phyloP scores from a whole-genome alignment of 1,140 invertebrate genomes.

The Zaprionus tsacasi region DNA sequence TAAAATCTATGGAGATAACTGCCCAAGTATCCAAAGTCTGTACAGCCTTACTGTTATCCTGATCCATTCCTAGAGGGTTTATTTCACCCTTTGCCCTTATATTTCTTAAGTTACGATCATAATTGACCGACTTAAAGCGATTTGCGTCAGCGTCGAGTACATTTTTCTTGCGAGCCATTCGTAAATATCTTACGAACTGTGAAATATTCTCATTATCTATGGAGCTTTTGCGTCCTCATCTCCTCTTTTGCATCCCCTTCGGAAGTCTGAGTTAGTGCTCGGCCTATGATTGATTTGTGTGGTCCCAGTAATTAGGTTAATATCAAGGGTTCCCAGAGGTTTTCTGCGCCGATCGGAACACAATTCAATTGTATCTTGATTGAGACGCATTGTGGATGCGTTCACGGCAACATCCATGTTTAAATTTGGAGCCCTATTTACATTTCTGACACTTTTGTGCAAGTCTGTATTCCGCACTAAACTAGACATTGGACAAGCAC shows the following conservation, averaged over 20 bases:
- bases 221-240: slow-evolving; percentile 86
- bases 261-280: slow-evolving; percentile 34
- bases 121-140: slow-evolving; percentile 94
- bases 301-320: not conserved
- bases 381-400: not conserved
- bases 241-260: slow-evolving; percentile 55
- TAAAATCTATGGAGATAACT: slow-evolving; percentile 77
- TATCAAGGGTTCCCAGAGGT: slow-evolving; percentile 11
- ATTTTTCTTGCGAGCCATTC: slow-evolving; percentile 94
- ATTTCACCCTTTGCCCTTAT: slow-evolving; percentile 92
- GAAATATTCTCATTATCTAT: slow-evolving; percentile 93
- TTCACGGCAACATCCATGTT: not conserved
- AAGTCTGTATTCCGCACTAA: slow-evolving; percentile 9
- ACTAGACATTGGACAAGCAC: slow-evolving; percentile 28
- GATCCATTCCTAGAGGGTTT: slow-evolving; percentile 89
- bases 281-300: not conserved
- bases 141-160: slow-evolving; percentile 90
- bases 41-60: slow-evolving; percentile 89
- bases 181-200: slow-evolving; percentile 92
- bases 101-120: slow-evolving; percentile 92
- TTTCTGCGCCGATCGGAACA: slow-evolving; percentile 21
- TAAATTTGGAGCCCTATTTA: not conserved
- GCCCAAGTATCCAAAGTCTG: slow-evolving; percentile 91
- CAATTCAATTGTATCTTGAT: not conserved
- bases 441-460: slow-evolving; percentile 6